A percentile compares a stretch with the other conserved stretches of the same genome.
phyloP scores from a whole-genome alignment of 2,797 vertebrate species.

The Anguilla pacifica region DNA sequence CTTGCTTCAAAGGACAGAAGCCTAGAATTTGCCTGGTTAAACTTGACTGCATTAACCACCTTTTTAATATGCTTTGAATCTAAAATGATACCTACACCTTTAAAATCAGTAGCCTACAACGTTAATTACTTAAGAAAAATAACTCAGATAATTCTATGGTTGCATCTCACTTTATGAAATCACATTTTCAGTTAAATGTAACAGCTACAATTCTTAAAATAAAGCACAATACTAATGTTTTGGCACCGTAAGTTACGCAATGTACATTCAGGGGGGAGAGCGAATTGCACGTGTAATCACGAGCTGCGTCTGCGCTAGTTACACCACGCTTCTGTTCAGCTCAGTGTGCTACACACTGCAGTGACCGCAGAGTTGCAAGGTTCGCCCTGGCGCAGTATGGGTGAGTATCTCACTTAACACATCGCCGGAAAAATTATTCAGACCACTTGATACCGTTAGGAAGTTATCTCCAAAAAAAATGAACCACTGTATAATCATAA shows the following conservation, averaged over 20 bases:
- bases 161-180: not conserved
- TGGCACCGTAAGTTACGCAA: conserved; percentile 29
- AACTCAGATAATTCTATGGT: not conserved
- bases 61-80: too few species aligned
- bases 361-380: conserved; percentile 34
- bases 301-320: conserved; percentile 21
- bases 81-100: too few species aligned
- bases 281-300: conserved; percentile 41
- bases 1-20: too few species aligned
- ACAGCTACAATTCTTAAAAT: not conserved
- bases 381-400: conserved; percentile 33
- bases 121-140: not conserved
- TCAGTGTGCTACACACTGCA: conserved; percentile 22
- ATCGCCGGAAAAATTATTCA: conserved; percentile 33
- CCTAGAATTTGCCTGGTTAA: too few species aligned
- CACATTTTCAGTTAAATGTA: not conserved
- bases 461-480: conserved; percentile 33
- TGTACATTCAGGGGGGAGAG: conserved; percentile 22
- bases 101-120: too few species aligned
- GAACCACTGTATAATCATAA: not conserved
- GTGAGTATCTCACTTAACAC: conserved; percentile 37
- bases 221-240: not conserved
- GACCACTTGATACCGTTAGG: conserved; percentile 56
- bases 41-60: too few species aligned
- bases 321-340: conserved; percentile 9